phyloP scores from a whole-genome alignment of 2,888 invertebrate genomes.

The Epiblema foenella region DNA sequence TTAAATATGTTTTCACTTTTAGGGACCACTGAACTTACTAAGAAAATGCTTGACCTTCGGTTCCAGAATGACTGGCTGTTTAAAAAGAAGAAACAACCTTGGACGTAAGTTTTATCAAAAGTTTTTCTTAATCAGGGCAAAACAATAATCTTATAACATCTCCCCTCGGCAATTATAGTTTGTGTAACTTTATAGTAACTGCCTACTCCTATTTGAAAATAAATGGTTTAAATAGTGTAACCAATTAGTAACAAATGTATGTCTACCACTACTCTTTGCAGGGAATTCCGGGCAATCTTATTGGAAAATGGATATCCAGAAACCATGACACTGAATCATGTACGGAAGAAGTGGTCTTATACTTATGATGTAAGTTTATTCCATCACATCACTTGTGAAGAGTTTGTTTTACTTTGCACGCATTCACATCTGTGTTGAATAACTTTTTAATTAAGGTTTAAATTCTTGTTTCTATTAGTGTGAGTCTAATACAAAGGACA shows the following conservation, averaged over 20 bases:
- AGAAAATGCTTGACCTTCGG: constrained; percentile 69
- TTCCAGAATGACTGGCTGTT: constrained; percentile 77
- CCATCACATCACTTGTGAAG: background rate
- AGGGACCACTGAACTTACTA: constrained; percentile 76
- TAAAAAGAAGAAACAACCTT: constrained; percentile 77
- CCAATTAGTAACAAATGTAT: background rate
- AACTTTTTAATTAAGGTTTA: too few relatives aligned
- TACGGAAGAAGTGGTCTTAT: constrained; percentile 79
- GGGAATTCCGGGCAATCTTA: constrained; percentile 74
- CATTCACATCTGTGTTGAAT: too few relatives aligned
- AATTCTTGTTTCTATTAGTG: too few relatives aligned
- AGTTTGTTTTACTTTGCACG: too few relatives aligned
- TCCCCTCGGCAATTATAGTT: background rate
- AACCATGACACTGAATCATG: constrained; percentile 74
- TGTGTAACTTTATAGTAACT: background rate
- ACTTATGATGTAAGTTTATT: constrained; percentile 75
- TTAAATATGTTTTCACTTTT: constrained; percentile 47
- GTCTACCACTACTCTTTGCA: constrained; percentile 50
- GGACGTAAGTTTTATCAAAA: constrained; percentile 72
- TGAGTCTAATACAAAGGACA: too few relatives aligned
- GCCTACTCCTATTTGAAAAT: background rate
- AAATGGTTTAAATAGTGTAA: background rate
- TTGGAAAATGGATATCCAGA: constrained; percentile 75
- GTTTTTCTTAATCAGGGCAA: background rate
- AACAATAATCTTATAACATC: background rate